Percentiles rank a stretch among this genome's conserved stretches.
phyloP scores from a whole-genome alignment of 2,888 invertebrate genomes.

The Apoderus coryli region DNA sequence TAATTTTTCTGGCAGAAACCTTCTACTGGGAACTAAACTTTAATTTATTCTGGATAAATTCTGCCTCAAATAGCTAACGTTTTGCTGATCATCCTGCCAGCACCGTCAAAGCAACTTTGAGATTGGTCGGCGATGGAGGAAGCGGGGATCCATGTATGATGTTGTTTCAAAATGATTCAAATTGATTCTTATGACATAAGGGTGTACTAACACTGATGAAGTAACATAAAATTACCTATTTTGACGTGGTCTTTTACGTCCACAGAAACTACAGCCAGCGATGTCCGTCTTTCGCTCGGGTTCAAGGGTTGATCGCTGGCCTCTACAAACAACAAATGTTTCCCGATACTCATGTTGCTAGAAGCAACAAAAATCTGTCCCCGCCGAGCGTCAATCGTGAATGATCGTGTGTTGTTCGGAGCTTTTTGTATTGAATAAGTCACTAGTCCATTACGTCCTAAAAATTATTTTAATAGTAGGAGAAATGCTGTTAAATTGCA shows the following conservation, averaged over 20 bases:
- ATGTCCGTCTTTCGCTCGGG: conserved; percentile 68
- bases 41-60: too few relatives aligned
- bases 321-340: conserved; percentile 70
- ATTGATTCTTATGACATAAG: too few relatives aligned
- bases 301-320: conserved; percentile 72
- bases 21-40: too few relatives aligned
- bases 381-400: conserved; percentile 54
- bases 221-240: conserved; percentile 30
- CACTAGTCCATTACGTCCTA: conserved; percentile 64
- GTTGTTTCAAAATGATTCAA: too few relatives aligned
- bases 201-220: too few relatives aligned
- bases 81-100: too few relatives aligned
- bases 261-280: conserved; percentile 72
- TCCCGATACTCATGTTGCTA: conserved; percentile 50
- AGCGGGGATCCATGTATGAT: too few relatives aligned
- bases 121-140: too few relatives aligned
- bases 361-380: conserved; percentile 55
- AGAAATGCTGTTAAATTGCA: too few relatives aligned
- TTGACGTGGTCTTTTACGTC: conserved; percentile 46
- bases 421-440: conserved; percentile 30
- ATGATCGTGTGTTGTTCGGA: conserved; percentile 40
- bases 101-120: too few relatives aligned
- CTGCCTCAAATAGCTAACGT: too few relatives aligned
- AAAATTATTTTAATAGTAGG: too few relatives aligned
- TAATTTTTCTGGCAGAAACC: conserved; percentile 8